Evolutionary conservation across 1,140 invertebrate genomes (phyloP).

Genomic region (Choristoneura fumiferana): DNA sequence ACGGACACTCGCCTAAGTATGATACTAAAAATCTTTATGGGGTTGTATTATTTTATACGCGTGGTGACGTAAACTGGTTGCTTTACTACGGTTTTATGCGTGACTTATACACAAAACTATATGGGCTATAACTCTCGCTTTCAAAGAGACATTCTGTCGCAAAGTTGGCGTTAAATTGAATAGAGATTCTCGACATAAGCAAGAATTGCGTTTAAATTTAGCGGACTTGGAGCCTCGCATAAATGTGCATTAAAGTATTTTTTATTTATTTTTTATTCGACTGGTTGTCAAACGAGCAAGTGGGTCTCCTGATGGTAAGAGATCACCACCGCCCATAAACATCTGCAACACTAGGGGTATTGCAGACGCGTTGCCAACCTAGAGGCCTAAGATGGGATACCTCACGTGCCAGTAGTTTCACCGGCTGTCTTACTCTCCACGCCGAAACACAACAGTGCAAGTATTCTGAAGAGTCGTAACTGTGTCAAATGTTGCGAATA

Average conservation of each 20-base stretch:
- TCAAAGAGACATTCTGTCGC: background rate
- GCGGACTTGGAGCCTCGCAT: background rate
- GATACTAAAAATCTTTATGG: background rate
- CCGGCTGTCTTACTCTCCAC: too few relatives aligned
- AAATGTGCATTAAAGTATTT: background rate
- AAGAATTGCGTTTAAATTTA: background rate
- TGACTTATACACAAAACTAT: background rate
- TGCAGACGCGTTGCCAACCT: too few relatives aligned
- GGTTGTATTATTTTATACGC: slow-evolving; percentile 3
- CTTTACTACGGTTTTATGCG: slow-evolving; percentile 1
- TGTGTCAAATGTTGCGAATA: too few relatives aligned
- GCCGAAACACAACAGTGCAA: background rate
- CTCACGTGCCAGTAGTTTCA: too few relatives aligned
- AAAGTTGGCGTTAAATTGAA: background rate
- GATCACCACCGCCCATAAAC: too few relatives aligned
- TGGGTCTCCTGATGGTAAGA: too few relatives aligned
- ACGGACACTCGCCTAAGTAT: background rate
- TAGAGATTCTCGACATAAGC: background rate
- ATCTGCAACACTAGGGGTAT: too few relatives aligned
- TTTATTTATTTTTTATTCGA: too few relatives aligned
- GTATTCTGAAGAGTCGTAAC: background rate
- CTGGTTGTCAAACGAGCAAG: too few relatives aligned
- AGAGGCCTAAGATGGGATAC: too few relatives aligned
- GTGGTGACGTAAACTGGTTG: background rate
- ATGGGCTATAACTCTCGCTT: background rate